These are phyloP conservation scores for Myxocyprinus asiaticus DNA, from an alignment of 2,113 vertebrate species.

Conservation along the genomic window DNA sequence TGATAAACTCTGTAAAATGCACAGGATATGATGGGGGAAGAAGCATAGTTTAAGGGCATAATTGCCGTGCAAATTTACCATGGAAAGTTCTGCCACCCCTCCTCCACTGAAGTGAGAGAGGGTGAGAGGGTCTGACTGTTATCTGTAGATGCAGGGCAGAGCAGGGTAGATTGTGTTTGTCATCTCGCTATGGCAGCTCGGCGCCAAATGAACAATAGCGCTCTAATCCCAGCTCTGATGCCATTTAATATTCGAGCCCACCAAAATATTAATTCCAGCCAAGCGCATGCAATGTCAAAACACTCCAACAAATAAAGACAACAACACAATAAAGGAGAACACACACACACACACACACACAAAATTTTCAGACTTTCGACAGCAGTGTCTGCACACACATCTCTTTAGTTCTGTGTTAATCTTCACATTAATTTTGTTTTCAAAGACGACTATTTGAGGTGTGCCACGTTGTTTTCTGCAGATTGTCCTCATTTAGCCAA, in stretches of 20 bases:
- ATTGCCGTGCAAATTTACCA: constrained; percentile 79
- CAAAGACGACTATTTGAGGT: constrained; percentile 70
- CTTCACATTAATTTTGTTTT: constrained; percentile 77
- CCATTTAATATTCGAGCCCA: constrained; percentile 78
- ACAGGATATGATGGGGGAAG: constrained; percentile 71
- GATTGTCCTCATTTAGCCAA: constrained; percentile 82
- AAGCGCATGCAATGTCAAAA: constrained; percentile 76
- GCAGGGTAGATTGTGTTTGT: constrained; percentile 76
- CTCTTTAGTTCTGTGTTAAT: constrained; percentile 70
- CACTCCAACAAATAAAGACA: constrained; percentile 70
- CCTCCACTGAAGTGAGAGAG: constrained; percentile 48
- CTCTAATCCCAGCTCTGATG: constrained; percentile 77
- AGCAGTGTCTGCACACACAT: constrained; percentile 53
- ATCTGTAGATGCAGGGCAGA: constrained; percentile 76
- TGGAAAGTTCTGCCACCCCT: constrained; percentile 65
- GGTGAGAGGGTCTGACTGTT: constrained; percentile 66
- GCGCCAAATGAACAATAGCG: constrained; percentile 73
- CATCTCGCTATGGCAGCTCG: constrained; percentile 74
- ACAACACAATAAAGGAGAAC: constrained; percentile 56
- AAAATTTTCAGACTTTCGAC: constrained; percentile 52
- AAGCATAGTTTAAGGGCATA: constrained; percentile 74
- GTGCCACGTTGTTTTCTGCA: constrained; percentile 61
- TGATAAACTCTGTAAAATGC: constrained; percentile 80
- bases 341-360: constrained; percentile 64
- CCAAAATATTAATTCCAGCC: constrained; percentile 78